phyloP scores from a whole-genome alignment of 2,113 vertebrate genomes.

The Epinephelus cyanopodus region DNA sequence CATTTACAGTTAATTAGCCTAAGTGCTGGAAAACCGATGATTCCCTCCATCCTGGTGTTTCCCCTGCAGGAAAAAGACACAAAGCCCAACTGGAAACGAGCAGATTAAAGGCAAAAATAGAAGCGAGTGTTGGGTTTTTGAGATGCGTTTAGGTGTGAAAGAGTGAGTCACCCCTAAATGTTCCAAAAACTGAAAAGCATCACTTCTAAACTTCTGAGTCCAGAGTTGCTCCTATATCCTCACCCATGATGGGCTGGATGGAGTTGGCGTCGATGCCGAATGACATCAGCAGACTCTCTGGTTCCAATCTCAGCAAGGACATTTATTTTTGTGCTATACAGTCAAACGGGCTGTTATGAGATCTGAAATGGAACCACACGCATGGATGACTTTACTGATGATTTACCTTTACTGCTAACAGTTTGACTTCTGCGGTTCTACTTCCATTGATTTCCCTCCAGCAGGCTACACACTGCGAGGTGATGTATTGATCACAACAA shows the following conservation, averaged over 20 bases:
- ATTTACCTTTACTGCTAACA: slow-evolving; percentile 48
- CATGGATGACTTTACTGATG: slow-evolving; percentile 58
- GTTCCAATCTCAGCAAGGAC: slow-evolving; percentile 58
- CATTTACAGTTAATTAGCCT: slow-evolving; percentile 17
- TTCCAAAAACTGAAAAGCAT: slow-evolving; percentile 42
- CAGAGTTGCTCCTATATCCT: slow-evolving; percentile 10
- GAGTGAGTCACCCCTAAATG: slow-evolving; percentile 40
- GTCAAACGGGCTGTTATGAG: slow-evolving; percentile 22
- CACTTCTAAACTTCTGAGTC: slow-evolving; percentile 12
- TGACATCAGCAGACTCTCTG: slow-evolving; percentile 73
- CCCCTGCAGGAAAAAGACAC: slow-evolving; percentile 51
- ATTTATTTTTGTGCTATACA: slow-evolving; percentile 45
- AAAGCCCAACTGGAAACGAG: slow-evolving; percentile 48
- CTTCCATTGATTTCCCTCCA: slow-evolving; percentile 36
- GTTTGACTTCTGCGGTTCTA: slow-evolving; percentile 2
- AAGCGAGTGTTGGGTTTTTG: slow-evolving; percentile 16
- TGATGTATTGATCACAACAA: slow-evolving; percentile 46
- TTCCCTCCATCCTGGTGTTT: background rate
- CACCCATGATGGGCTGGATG: slow-evolving; percentile 33
- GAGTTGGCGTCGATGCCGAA: slow-evolving; percentile 45
- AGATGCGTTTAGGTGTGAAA: slow-evolving; percentile 58
- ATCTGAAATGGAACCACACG: slow-evolving; percentile 50
- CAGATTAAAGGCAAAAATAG: slow-evolving; percentile 48
- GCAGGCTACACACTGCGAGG: slow-evolving; percentile 12
- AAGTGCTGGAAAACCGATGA: slow-evolving; percentile 49